Evolutionary conservation across 2,888 invertebrate species (phyloP).

Genomic region (Campopleginae sp.): DNA sequence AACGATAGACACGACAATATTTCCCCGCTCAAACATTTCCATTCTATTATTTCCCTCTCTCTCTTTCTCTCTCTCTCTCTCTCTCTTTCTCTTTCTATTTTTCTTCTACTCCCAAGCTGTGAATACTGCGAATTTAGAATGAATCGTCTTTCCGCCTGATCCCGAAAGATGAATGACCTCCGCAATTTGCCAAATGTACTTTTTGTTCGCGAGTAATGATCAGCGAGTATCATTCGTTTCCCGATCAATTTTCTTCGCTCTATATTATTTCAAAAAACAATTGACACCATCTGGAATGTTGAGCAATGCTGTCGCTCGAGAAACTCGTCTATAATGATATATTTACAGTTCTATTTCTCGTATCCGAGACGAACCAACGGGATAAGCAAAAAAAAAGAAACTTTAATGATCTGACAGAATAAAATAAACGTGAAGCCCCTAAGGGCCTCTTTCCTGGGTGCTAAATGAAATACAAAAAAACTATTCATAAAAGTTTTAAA

Average conservation of each 20-base stretch:
- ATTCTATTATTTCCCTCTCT: slow-evolving; percentile 20
- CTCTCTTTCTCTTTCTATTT: slow-evolving; percentile 13
- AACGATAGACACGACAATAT: slow-evolving; percentile 64
- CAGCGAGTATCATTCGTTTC: background rate
- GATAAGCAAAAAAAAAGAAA: slow-evolving; percentile 11
- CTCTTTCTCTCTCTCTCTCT: slow-evolving; percentile 11
- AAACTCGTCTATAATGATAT: slow-evolving; percentile 42
- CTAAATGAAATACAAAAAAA: slow-evolving; percentile 38
- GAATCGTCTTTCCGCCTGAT: background rate
- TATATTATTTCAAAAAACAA: slow-evolving; percentile 28
- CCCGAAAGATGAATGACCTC: background rate
- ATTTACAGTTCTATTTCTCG: slow-evolving; percentile 29
- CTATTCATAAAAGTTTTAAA: slow-evolving; percentile 37
- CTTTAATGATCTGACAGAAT: slow-evolving; percentile 9
- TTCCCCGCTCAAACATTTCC: slow-evolving; percentile 50
- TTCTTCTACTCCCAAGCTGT: slow-evolving; percentile 4
- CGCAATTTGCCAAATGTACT: slow-evolving; percentile 43
- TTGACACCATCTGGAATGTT: slow-evolving; percentile 31
- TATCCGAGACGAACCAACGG: slow-evolving; percentile 28
- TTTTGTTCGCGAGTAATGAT: slow-evolving; percentile 14
- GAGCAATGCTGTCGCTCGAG: slow-evolving; percentile 32
- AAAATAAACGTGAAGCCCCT: slow-evolving; percentile 20
- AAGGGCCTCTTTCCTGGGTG: slow-evolving; percentile 58
- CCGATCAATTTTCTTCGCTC: slow-evolving; percentile 5
- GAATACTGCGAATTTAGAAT: slow-evolving; percentile 16